Evolutionary conservation across 1,140 invertebrate genomes (phyloP), one percentile per base, ranked within the genome.

Genomic region (Grapholita molesta): DNA sequence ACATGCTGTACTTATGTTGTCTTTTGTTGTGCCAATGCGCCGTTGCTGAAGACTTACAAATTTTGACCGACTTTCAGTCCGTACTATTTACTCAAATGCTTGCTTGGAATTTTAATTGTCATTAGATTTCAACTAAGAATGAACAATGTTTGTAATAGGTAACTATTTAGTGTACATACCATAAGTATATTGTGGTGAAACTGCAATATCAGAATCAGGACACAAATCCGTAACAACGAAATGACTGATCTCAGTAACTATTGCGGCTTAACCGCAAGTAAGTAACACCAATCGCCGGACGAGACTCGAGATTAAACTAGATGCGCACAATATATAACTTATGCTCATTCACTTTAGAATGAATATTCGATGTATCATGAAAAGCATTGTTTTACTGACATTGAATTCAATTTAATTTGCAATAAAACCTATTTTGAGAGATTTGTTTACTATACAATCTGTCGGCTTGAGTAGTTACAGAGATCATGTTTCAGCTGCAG

Each of bases 391-490:
- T 69, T 33, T 72, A 76, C 74, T 77, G 74, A 85, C 78, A 86
- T 85, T 84, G 80, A 79, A 85, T 84, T 79, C 76, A 86, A 85
- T 79, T 81, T 78, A 80, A 80, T 67, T 75, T 55, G 79, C 73
- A 85, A 85, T 86, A 88, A 83, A 85, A 84, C 79, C 81, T 86
- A 85, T 88, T 84, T 86, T 84, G 70, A 75, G 78, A 70, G 65
- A 83, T 75, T 70, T 76, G 82, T 85, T 86, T 78, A 85, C 81
- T 82, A 81, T 83, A 48, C 38, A 78, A 66, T 66, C 70, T 66
- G 69, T 70, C 78, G 83, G 77, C 18, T 73, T 67, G 82, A 85
- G 76, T 78, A 70, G 74, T 79, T 80, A 75, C 83, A 85, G 79
- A 78, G 79, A 64, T 82, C 72, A 70, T 79, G 79, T 88, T 85